Base-by-base conservation (phyloP, 92 coral and sea anemone species). In the Porites divaricata region DNA sequence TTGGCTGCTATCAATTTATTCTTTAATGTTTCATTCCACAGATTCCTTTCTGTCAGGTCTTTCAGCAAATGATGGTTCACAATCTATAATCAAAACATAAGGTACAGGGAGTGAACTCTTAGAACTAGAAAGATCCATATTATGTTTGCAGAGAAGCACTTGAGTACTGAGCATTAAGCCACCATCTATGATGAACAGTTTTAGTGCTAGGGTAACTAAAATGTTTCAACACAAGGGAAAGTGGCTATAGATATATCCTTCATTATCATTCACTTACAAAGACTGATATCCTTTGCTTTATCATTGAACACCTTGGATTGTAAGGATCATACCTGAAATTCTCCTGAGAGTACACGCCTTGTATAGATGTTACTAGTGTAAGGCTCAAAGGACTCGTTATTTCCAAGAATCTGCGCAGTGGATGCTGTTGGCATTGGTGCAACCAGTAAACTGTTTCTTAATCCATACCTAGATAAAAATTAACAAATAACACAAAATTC, bases 401-500 rank as follows among this genome's bases (percentile, higher is more conserved):
- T 96, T 49, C 99, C 99, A 64, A 96, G 93, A 57, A 96, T 96
- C 89, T 96, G 99, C 50, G 99, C 99, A 52, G 99, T 96, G 20
- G 99, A 96, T 16, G 99, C 99, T 50, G 99, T 96, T 24, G 99
- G 99, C 99, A 96, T 96, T 59, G 99, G 99, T 26, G 99, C 99
- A 59, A 96, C 10, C 57, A 96, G 86, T n/a, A 96, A 94, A 72
- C 99, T 96, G 93, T 96, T 96, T 22, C 99, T 90, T 50, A 96
- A 69, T 13, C 99, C 99, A 77, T 95, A 90, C 85, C 98, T 96
- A 26, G 72, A 57, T 48, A 35, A 45, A 25, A 8, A n/a, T n/a
- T n/a, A n/a, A n/a, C n/a, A n/a, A n/a, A n/a, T n/a, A n/a, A n/a
- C n/a, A n/a, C n/a, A n/a, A n/a, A n/a, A n/a, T n/a, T n/a, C n/a